Evolutionary conservation across 1,140 invertebrate species (phyloP).

Genomic region (Drosophila novamexicana): DNA sequence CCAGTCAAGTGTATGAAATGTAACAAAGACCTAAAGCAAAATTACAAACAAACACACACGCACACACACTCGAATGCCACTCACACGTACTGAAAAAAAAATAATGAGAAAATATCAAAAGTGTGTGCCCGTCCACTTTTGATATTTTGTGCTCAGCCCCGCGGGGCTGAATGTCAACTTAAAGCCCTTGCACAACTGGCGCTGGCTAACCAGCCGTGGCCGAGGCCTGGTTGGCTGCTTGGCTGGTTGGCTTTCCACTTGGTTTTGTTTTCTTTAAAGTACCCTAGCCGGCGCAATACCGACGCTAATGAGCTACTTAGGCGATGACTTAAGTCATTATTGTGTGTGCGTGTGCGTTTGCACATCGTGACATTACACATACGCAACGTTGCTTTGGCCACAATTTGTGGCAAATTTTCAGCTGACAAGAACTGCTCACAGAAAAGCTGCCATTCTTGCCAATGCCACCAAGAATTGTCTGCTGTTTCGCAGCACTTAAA

Average conservation of each 20-base stretch:
- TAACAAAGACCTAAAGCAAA: constrained; percentile 80
- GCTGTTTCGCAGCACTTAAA: constrained; percentile 50
- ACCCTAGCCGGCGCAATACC: constrained; percentile 34
- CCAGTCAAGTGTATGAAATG: constrained; percentile 82
- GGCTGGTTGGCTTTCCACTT: constrained; percentile 6
- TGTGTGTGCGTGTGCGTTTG: constrained; percentile 45
- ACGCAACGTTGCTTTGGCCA: constrained; percentile 54
- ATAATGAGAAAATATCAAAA: constrained; percentile 83
- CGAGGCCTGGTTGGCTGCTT: not conserved
- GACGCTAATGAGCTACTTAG: constrained; percentile 82
- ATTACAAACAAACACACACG: constrained; percentile 59
- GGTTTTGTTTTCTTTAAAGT: constrained; percentile 60
- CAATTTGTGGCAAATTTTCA: constrained; percentile 18
- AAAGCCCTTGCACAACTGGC: constrained; percentile 64
- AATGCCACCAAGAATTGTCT: not conserved
- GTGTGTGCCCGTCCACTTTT: constrained; percentile 63
- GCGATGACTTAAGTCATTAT: constrained; percentile 78
- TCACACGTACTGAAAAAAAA: constrained; percentile 54
- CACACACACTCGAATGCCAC: constrained; percentile 40
- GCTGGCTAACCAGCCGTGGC: constrained; percentile 50
- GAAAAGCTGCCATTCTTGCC: not conserved
- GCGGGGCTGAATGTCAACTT: constrained; percentile 74
- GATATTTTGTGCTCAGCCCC: constrained; percentile 37
- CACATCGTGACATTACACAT: constrained; percentile 73
- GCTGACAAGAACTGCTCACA: constrained; percentile 16